Base-by-base conservation (phyloP, 2,113 vertebrate species). In the Xiphorhynchus elegans region DNA sequence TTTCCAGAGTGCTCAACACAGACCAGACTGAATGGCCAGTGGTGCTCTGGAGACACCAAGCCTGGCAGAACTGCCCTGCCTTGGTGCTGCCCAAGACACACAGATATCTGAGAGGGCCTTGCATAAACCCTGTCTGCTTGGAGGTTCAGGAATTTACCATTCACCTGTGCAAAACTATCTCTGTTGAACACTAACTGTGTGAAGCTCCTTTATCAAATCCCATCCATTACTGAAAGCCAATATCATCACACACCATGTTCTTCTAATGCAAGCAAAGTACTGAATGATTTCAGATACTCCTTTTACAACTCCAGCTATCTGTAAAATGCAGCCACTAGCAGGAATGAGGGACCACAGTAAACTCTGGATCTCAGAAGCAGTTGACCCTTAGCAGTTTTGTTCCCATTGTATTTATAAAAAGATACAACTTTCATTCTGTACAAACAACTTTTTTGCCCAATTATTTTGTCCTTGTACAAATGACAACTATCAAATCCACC, bases 381-480 rank as follows among this genome's bases (percentile, higher is more conserved):
- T 0, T n/a, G 17, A 39, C 53, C 24, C 49, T 69, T 15, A 20
- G 12, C 62, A 74, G 40, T 49, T 17, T 83, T 26, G 64, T n/a
- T 74, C 20, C 63, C 42, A 1, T 35, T 72, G 8, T 9, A 68
- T 9, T 44, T 40, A 17, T 10, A 52, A 17, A 66, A 78, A 93
- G 33, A 50, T 55, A 53, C 20, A 68, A 70, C 64, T 91, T 79
- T 69, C 33, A 59, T 52, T 47, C 74, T 56, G 6, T 20, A n/a
- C 20, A 50, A 79, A 63, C 42, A 79, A 40, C 17, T 79, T 72
- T 93, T 88, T 62, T 67, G 62, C 20, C 55, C 35, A 37, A 16
- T 91, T 28, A 29, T 83, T 90, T 89, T 85, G 18, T 64, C 73
- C 44, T 69, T 69, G 74, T 83, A 55, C 40, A 95, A 92, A 89